Evolutionary conservation across 2,797 vertebrate species (phyloP), one percentile per base, ranked within the genome.

Genomic region (Takifugu ocellatus): DNA sequence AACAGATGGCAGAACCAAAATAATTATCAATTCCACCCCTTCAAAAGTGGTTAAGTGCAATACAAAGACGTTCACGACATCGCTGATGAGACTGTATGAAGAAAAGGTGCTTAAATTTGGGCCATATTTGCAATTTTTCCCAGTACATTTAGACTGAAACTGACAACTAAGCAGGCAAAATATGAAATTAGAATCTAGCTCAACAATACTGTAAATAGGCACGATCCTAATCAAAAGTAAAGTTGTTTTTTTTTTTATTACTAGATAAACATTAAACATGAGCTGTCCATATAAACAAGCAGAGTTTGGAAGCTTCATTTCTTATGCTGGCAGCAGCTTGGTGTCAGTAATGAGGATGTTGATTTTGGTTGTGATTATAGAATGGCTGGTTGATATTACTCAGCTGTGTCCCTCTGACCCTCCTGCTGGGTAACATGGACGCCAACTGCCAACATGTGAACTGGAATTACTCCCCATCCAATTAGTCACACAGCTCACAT

Each of bases 301-400:
- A 50, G 73, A 79, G 69, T 78, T 78, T 77, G 68, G 68, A 80
- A 79, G 61, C 63, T 42, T 25, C 5, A 26, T 66, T 75, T 84
- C 74, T 84, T 74, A 82, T 79, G 78, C 70, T 3, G 49, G 82
- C 81, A 67, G 74, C 75, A 71, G 82, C 81, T 81, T 21, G 54
- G 77, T 84, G 78, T 78, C 74, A 56, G 75, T 89, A 87, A 89
- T 87, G 87, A 87, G 85, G 81, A 86, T 87, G 84, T 81, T 86
- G 86, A 89, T 86, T 89, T 33, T 85, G 77, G 74, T 72, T 87
- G 64, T 83, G 82, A 87, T 89, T 85, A 84, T 80, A 70, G 85
- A 83, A 84, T 78, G 78, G 77, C 75, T 16, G 74, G 61, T 82
- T 84, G 83, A 79, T 81, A 74, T 70, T 62, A 63, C 83, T 79